Base-by-base conservation (phyloP, 2,888 invertebrate genomes). In the Aethes cnicana region DNA sequence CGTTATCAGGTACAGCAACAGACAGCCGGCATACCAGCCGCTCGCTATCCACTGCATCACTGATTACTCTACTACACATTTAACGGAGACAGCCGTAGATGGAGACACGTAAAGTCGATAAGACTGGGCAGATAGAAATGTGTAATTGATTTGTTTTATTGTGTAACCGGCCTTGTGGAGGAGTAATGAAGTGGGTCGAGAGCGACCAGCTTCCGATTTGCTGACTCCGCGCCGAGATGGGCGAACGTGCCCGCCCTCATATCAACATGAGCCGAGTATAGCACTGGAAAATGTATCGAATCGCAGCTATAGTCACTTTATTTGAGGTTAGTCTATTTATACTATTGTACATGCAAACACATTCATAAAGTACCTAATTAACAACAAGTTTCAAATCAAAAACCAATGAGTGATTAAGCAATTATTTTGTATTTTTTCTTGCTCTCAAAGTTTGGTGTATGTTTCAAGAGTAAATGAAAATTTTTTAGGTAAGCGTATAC, bases 11-110 rank as follows among this genome's bases (percentile, higher is more conserved):
- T 77, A 85, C 41, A 85, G 52, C 54, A 88, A 68, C 47, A 87
- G 42, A 53, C 74, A 75, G 20, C 78, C 74, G 7, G 77, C 84
- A 68, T 81, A 86, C 49, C 76, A 82, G 58, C 77, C 65, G 41
- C 69, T 73, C 41, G 71, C 62, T 25, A 84, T 32, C 81, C 83
- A 86, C 62, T 74, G 71, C 83, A 83, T 84, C 7, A 12, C 55
- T 11, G n/a, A 32, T 33, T 50, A 46, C 18, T 21, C 28, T 36
- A 41, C 39, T 53, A 39, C 32, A 43, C 41, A 53, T 41, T 41
- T 42, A 53, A 39, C 21, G 39, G 53, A 25, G 33, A 55, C 8
- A 46, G 32, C 50, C 41, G 7, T 4, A 18, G 32, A 46, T 32
- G 18, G 16, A 43, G 37, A 42, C 42, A 52, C 77, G 74, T 72